A percentile compares a stretch with the other conserved stretches of the same genome.
phyloP scores from a whole-genome alignment of 2,888 invertebrate genomes.

The Caenorhabditis sp. region DNA sequence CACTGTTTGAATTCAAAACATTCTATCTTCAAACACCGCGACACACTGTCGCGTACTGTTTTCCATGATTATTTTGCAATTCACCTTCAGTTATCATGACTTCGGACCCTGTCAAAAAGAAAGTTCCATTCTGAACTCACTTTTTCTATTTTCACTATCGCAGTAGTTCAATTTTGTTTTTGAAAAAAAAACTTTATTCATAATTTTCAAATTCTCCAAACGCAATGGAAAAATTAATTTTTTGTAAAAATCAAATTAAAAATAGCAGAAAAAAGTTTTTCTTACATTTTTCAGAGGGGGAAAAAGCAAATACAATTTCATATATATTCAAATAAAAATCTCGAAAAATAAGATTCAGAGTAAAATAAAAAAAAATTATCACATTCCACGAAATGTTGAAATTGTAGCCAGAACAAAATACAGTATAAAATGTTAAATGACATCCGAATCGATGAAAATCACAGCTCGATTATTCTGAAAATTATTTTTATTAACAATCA shows the following conservation, averaged over 20 bases:
- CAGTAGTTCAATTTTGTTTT: too few relatives aligned
- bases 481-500: neutral
- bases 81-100: too few relatives aligned
- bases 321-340: neutral
- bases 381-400: neutral
- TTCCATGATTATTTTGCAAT: too few relatives aligned
- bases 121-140: too few relatives aligned
- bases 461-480: conserved; percentile 19
- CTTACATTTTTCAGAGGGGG: neutral
- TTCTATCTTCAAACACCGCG: too few relatives aligned
- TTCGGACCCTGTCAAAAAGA: too few relatives aligned
- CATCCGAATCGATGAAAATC: conserved; percentile 23
- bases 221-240: too few relatives aligned
- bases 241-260: neutral
- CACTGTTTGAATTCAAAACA: too few relatives aligned
- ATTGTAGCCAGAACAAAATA: neutral
- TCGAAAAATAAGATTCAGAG: neutral
- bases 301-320: neutral
- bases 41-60: too few relatives aligned
- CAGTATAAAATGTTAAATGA: neutral
- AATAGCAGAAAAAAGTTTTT: neutral
- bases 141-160: too few relatives aligned
- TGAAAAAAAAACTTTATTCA: too few relatives aligned
- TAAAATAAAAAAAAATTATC: neutral
- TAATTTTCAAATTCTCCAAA: too few relatives aligned